These are phyloP conservation scores for Diacarnus erythraeanus DNA, from an alignment of 37 sponge, comb jelly and placozoan genomes.

Conservation along the genomic window DNA sequence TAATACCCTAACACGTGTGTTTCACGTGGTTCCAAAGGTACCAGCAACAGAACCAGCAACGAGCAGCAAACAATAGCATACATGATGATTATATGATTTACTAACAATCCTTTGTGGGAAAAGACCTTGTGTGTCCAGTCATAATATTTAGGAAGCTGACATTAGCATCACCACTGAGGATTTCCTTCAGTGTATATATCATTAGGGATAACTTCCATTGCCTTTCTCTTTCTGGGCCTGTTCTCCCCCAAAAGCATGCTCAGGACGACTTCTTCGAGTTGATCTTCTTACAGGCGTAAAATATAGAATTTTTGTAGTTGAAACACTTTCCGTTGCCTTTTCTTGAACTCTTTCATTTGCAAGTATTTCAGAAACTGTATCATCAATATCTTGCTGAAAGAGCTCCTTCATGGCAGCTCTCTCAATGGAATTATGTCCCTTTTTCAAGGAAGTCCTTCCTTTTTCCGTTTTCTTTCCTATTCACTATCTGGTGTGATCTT, in stretches of 20 bases:
- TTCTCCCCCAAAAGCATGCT: not conserved
- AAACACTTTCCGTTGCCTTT: not conserved
- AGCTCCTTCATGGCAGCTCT: constrained; percentile 4
- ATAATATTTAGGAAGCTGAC: no score
- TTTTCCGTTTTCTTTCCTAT: no score
- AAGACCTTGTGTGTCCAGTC: no score
- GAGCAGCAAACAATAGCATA: no score
- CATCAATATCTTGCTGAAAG: constrained; percentile 41
- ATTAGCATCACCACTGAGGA: not conserved
- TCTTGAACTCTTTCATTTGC: not conserved
- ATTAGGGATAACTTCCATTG: constrained; percentile 18
- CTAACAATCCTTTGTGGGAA: no score
- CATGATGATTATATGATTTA: no score
- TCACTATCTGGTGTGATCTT: not conserved
- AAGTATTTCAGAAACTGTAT: constrained; percentile 3
- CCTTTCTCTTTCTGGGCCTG: not conserved
- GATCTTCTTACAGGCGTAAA: constrained; percentile 29
- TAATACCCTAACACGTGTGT: no score
- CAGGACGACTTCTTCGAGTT: constrained; percentile 17
- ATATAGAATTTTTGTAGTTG: not conserved
- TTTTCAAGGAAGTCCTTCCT: no score
- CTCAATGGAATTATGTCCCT: not conserved
- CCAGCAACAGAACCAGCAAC: no score
- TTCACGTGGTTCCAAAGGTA: no score
- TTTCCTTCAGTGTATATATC: not conserved